A percentile compares a stretch with the other conserved stretches of the same genome.
These are phyloP conservation scores for Beroe ovata DNA, from an alignment of 37 sponge, comb jelly and placozoan genomes.

Conservation along the genomic window DNA sequence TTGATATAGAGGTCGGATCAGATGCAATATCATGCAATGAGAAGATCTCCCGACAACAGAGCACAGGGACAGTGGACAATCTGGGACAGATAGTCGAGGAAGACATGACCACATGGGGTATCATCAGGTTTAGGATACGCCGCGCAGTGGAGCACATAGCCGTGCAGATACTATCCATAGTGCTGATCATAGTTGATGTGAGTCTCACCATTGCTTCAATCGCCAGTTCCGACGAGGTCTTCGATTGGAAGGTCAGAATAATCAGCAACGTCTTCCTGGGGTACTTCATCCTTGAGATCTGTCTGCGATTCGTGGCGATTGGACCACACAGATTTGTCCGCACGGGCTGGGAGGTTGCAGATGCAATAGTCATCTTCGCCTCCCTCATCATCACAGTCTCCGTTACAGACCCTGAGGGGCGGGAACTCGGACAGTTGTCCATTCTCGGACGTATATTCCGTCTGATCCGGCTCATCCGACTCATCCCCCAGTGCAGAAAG, in stretches of 20 bases:
- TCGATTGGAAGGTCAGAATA: neutral
- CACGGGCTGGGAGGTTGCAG: slow-evolving; percentile 25
- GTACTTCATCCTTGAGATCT: slow-evolving; percentile 48
- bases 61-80: neutral
- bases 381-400: neutral
- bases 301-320: slow-evolving; percentile 30
- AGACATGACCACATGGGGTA: neutral
- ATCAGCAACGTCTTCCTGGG: slow-evolving; percentile 61
- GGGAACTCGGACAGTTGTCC: neutral
- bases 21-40: neutral
- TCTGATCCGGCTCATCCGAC: slow-evolving; percentile 23
- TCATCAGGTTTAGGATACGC: neutral
- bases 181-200: slow-evolving; percentile 15
- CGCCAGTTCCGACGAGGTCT: neutral
- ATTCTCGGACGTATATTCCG: slow-evolving; percentile 6
- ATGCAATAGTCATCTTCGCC: neutral
- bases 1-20: neutral
- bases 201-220: neutral
- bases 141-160: slow-evolving; percentile 38
- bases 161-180: slow-evolving; percentile 7
- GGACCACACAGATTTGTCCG: neutral
- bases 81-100: neutral
- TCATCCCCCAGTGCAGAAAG: slow-evolving; percentile 58
- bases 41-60: neutral
- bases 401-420: neutral